Base-by-base conservation (phyloP, 2,113 vertebrate genomes). In the Pelodiscus sinensis region DNA sequence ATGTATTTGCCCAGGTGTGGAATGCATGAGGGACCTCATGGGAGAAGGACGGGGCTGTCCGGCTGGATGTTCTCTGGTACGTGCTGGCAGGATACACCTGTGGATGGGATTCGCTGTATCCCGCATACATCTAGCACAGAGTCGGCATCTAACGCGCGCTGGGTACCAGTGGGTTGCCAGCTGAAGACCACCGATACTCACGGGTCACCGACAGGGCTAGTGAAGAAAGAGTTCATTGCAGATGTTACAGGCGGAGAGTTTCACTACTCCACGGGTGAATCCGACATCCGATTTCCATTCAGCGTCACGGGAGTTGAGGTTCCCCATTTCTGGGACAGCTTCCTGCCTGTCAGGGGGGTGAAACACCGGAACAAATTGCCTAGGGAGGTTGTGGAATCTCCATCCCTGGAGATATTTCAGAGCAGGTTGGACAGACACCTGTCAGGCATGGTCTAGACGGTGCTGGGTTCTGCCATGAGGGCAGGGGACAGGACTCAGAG, bases 281-380 rank as follows among this genome's bases (percentile, higher is more conserved):
- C 31, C 0, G 10, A 18, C 57, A 81, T 85, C 82, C 94, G 29
- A 87, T 89, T 93, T 84, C 88, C 80, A 44, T 92, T n/a, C 0
- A 89, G 85, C 93, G 84, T 95, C 88, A 82, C 8, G 12, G 21
- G 9, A 90, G 82, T 27, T 1, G 21, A 90, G 86, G 27, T 1
- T 84, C 90, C 73, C 3, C 90, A 93, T 92, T 94, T 92, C 88
- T 95, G 85, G 80, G 92, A 90, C 92, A 89, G 55, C 88, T 80
- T 44, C 44, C 44, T 44, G 44, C 44, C 44, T 44, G 44, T n/a
- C 24, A 25, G 44, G 38, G 44, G 5, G 44, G 44, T 44, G 5
- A 44, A 44, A 44, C 44, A 44, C 44, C 44, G 44, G 44, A 44
- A 44, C 7, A 44, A 44, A 44, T 44, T 44, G 44, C 44, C 44